A percentile compares a stretch with the other conserved stretches of the same genome.
Evolutionary conservation across 2,113 vertebrate species (phyloP).

Genomic region (Cacatua alba): DNA sequence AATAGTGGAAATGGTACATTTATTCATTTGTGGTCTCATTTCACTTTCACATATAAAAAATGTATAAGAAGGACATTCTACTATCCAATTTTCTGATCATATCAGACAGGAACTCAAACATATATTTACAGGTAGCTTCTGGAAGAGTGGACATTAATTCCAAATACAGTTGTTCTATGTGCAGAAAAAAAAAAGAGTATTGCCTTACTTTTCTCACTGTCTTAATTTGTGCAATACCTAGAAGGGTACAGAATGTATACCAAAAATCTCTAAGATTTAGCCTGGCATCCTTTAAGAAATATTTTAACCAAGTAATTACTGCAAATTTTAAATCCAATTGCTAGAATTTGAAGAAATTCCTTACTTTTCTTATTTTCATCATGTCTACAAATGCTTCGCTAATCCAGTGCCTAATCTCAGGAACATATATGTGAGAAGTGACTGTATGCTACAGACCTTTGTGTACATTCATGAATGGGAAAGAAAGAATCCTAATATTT

Average conservation of each 20-base stretch:
- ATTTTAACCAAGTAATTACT: not conserved
- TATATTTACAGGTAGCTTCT: not conserved
- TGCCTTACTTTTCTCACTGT: not conserved
- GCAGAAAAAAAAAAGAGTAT: not conserved
- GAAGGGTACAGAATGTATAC: not conserved
- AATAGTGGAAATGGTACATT: not conserved
- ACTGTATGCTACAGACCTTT: not conserved
- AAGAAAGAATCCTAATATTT: slow-evolving; percentile 7
- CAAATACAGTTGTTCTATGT: not conserved
- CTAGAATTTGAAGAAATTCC: not conserved
- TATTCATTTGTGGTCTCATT: not conserved
- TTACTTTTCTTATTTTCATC: not conserved
- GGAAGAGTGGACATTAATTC: not conserved
- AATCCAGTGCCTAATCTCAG: not conserved
- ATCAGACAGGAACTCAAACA: not conserved
- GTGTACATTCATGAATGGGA: not conserved
- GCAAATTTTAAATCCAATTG: not conserved
- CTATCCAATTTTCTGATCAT: not conserved
- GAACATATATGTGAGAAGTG: not conserved
- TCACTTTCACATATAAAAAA: not conserved
- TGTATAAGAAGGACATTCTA: not conserved
- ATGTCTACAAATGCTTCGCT: not conserved
- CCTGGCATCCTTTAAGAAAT: not conserved
- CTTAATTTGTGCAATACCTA: not conserved
- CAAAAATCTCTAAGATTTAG: not conserved